Conservation (phyloP, 2,888 invertebrate genomes). For the Lymantria dispar region DNA sequence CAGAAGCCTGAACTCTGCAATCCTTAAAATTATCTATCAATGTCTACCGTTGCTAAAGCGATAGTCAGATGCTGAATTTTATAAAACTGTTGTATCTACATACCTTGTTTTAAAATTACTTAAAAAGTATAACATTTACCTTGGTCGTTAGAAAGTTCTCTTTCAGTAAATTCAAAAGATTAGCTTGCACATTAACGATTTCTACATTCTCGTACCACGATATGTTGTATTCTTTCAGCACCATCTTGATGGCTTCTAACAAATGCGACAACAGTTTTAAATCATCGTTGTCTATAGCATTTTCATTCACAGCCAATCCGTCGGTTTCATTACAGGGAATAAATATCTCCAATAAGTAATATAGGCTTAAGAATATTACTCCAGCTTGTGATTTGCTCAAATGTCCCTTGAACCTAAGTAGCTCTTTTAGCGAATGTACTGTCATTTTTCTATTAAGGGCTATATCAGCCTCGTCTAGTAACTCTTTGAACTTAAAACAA, state of each 20-base stretch:
- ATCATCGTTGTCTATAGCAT: conserved; percentile 33
- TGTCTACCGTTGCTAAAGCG: too few relatives aligned
- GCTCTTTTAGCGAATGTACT: conserved; percentile 31
- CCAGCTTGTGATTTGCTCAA: conserved; percentile 41
- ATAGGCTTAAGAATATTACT: conserved; percentile 40
- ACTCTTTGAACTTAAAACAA: conserved; percentile 24
- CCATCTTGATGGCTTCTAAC: conserved; percentile 39
- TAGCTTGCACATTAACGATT: conserved; percentile 39
- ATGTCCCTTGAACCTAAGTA: conserved; percentile 36
- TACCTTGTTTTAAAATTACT: too few relatives aligned
- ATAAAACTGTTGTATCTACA: conserved; percentile 12
- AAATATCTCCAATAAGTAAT: conserved; percentile 37
- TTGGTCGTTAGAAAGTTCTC: conserved; percentile 14
- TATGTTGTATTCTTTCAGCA: conserved; percentile 43
- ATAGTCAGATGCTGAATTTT: conserved; percentile 12
- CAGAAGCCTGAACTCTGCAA: too few relatives aligned
- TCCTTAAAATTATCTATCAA: too few relatives aligned
- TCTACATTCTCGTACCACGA: conserved; percentile 48
- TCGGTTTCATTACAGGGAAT: conserved; percentile 36
- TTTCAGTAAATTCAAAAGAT: conserved; percentile 40
- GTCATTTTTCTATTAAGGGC: conserved; percentile 13
- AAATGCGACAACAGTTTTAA: conserved; percentile 33
- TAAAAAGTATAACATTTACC: conserved; percentile 1
- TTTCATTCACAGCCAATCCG: conserved; percentile 27
- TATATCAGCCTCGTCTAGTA: conserved; percentile 23